Evolutionary conservation across 2,888 invertebrate species (phyloP).

Genomic region (Polyommatus iphigenia): DNA sequence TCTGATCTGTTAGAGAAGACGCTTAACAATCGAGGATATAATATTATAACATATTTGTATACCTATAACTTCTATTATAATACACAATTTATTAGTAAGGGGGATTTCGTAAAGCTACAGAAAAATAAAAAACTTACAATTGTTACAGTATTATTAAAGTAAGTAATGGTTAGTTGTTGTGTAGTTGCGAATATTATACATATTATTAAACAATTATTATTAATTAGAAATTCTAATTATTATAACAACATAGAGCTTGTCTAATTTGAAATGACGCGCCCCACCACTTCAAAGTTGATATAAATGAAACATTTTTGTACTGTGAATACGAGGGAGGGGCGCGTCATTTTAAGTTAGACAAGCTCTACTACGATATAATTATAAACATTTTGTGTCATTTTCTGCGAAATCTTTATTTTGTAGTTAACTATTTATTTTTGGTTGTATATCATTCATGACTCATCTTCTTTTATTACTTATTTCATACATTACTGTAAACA

Average conservation of each 20-base stretch:
- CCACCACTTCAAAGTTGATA: too few species aligned
- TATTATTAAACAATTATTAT: conserved; percentile 5
- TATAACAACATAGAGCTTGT: not conserved
- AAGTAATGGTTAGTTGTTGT: conserved; percentile 39
- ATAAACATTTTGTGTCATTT: not conserved
- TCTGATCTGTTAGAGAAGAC: not conserved
- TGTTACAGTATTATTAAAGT: conserved; percentile 33
- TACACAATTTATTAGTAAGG: not conserved
- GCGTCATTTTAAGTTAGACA: too few species aligned
- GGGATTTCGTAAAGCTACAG: not conserved
- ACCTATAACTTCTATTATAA: not conserved
- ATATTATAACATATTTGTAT: not conserved
- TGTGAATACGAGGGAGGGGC: too few species aligned
- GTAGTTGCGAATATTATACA: conserved; percentile 37
- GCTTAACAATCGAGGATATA: not conserved
- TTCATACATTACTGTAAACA: not conserved
- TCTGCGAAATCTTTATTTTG: not conserved
- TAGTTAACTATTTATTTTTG: not conserved
- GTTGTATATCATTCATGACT: not conserved
- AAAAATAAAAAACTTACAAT: not conserved
- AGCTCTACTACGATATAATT: not conserved
- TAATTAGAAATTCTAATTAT: conserved; percentile 10
- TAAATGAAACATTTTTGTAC: too few species aligned
- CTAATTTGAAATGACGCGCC: too few species aligned
- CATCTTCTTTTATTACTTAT: not conserved